Base-by-base conservation (phyloP, 1,140 invertebrate species). In the Sycophaga agraensis region DNA sequence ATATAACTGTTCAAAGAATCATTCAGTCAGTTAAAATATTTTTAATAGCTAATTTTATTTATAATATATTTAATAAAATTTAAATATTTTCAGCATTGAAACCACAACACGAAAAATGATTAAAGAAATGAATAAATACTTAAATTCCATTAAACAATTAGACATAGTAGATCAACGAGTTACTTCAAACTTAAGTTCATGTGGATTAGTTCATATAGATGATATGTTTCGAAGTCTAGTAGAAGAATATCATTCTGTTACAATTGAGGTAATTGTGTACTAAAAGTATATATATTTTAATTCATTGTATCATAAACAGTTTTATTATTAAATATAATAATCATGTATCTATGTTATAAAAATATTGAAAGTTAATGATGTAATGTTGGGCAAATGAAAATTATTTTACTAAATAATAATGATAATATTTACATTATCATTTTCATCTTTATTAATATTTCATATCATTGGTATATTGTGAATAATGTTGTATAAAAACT, bases 61-160 rank as follows among this genome's bases (percentile, higher is more conserved):
- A 16, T 40, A 37, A n/a, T 50, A 49, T 59, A 11, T 40, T 37
- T 16, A 51, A n/a, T n/a, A n/a, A n/a, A n/a, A n/a, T n/a, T n/a
- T n/a, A n/a, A 53, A 24, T 14, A 34, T 48, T 50, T 59, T 28
- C 43, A 82, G 80, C 53, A 67, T 75, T 39, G 77, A 82, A 56
- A 73, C 72, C 14, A 70, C 72, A 11, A 74, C 76, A 37, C 76
- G 73, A 51, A 73, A 67, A 59, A 66, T 82, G 31, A 76, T 69
- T 1, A 82, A 81, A 63, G 78, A 82, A 55, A 73, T 78, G 63
- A 81, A 80, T 48, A 77, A 74, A 21, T 81, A 81, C 62, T 59
- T 71, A 39, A 69, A 71, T 34, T 59, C 74, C 50, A 69, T 81
- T 16, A 21, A 62, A 35, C 70, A 66, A 51, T 60, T 80, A 17